Evolutionary conservation across 2,113 vertebrate species (phyloP).

Genomic region (Nesospiza acunhae): DNA sequence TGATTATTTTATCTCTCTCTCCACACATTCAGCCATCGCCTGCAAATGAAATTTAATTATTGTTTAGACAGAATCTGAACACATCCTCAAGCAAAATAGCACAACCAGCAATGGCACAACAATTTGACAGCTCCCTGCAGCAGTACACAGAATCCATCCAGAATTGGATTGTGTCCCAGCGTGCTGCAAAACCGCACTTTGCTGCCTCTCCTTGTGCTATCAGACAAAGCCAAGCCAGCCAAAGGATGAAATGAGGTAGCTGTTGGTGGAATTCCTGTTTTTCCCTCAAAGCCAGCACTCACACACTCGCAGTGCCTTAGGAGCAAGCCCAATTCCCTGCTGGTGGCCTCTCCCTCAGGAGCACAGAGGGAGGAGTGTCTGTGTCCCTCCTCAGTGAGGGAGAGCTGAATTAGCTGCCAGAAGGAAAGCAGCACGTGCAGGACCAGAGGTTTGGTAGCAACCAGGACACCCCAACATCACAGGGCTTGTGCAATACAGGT

Average conservation of each 20-base stretch:
- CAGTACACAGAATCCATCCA: neutral
- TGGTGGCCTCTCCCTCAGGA: neutral
- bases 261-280: neutral
- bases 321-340: neutral
- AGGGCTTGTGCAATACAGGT: neutral
- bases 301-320: rapidly evolving
- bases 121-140: neutral
- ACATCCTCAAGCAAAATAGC: conserved; percentile 17
- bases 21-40: neutral
- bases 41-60: conserved; percentile 41
- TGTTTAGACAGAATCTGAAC: conserved; percentile 9
- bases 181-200: neutral
- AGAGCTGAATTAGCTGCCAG: neutral
- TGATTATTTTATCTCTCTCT: conserved; percentile 27
- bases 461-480: neutral
- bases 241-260: neutral
- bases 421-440: rapidly evolving
- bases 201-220: neutral
- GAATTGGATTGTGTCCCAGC: neutral
- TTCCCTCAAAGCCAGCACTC: neutral
- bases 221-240: neutral
- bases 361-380: neutral
- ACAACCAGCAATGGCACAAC: neutral
- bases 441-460: neutral
- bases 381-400: rapidly evolving